A percentile compares a stretch with the other conserved stretches of the same genome.
These are phyloP conservation scores for Carabus problematicus DNA, from an alignment of 2,888 invertebrate genomes.

Conservation along the genomic window DNA sequence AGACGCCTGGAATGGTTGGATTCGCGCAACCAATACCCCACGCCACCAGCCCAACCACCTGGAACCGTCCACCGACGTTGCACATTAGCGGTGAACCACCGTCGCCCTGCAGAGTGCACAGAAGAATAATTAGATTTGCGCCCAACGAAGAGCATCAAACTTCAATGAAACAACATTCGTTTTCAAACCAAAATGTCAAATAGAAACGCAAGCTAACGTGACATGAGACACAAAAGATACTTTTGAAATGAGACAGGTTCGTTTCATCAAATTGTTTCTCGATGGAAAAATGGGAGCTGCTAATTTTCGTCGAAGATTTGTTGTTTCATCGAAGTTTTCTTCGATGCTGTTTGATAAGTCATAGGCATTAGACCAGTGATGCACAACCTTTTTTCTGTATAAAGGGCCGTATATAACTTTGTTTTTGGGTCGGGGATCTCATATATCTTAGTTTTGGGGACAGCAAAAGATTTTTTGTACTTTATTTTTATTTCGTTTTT, in stretches of 20 bases:
- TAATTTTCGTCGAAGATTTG: too few species aligned
- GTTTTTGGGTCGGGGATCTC: too few species aligned
- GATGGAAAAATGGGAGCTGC: too few species aligned
- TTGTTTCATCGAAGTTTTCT: too few species aligned
- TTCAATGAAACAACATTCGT: not conserved
- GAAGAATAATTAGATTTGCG: conserved; percentile 7
- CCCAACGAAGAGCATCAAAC: not conserved
- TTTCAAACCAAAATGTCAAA: not conserved
- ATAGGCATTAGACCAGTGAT: too few species aligned
- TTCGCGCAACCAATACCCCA: conserved; percentile 75
- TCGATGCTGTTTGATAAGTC: too few species aligned
- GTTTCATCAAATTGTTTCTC: not conserved
- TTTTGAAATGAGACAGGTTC: not conserved
- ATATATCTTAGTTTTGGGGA: too few species aligned
- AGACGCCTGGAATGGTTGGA: conserved; percentile 74
- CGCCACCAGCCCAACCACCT: conserved; percentile 71
- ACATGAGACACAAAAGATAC: not conserved
- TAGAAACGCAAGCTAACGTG: not conserved
- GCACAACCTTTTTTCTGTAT: too few species aligned
- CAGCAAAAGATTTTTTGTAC: too few species aligned
- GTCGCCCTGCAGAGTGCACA: conserved; percentile 66
- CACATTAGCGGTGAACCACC: conserved; percentile 78
- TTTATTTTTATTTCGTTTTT: not conserved
- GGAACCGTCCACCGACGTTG: conserved; percentile 63
- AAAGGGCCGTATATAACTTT: too few species aligned